Base-by-base conservation (phyloP, 2,797 vertebrate species). In the Bucorvus abyssinicus region DNA sequence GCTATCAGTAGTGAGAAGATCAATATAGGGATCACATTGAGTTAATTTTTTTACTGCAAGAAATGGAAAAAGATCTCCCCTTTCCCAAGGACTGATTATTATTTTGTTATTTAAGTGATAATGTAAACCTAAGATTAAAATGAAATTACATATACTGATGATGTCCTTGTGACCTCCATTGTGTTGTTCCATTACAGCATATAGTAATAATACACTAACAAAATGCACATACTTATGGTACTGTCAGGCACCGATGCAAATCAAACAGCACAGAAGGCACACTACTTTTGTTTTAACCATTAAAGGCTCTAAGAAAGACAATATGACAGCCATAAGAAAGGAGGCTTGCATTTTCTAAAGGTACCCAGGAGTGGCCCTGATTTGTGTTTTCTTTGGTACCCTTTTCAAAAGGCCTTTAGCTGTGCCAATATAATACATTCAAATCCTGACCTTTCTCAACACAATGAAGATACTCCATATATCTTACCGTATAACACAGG, bases 51-150 rank as follows among this genome's bases (percentile, higher is more conserved):
- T 95, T 95, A 84, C 75, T 30, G 75, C 15, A 69, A 94, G n/a
- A 86, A 94, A 87, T 91, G 23, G 47, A 87, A 93, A 84, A 63
- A 74, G 36, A 90, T 79, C 76, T 87, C 12, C 21, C 45, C 30
- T 80, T 67, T 83, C 85, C 77, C 9, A 55, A 47, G 80, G 69
- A 40, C 52, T 64, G 94, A 96, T 94, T 96, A 96, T 84, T 95
- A 91, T 93, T 94, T 95, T 97, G 92, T 96, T 95, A 88, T 96
- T 95, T 97, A 96, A 97, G 95, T 95, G 94, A 96, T 94, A 97
- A 95, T 93, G 79, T 80, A 97, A 97, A 89, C 77, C 93, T 92
- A 70, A 87, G 90, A 93, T 94, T 97, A 96, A 96, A 96, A 96
- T 84, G 83, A 97, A 96, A 97, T 96, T 90, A 94, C 89, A 87